These are phyloP conservation scores for Theocolax elegans DNA, from an alignment of 1,140 invertebrate species.

Conservation along the genomic window DNA sequence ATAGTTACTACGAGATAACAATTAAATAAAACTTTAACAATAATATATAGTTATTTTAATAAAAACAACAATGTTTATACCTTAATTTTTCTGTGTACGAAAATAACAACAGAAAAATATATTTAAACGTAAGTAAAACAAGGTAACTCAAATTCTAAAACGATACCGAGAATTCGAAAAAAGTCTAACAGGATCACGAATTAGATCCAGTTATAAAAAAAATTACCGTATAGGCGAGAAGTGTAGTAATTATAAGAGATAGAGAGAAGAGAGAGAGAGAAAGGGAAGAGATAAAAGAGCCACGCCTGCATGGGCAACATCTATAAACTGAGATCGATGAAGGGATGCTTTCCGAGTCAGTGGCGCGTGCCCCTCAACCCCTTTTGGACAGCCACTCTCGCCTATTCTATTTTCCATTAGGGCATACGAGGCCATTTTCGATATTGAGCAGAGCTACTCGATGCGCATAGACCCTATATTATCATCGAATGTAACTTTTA, in stretches of 20 bases:
- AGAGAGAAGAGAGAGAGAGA: background rate
- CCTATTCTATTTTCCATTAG: slow-evolving; percentile 20
- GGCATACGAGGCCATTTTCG: slow-evolving; percentile 32
- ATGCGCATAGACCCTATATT: too few relatives aligned
- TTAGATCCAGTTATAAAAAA: background rate
- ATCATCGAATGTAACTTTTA: background rate
- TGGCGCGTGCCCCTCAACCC: slow-evolving; percentile 55
- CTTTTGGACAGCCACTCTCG: slow-evolving; percentile 37
- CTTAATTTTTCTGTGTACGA: too few relatives aligned
- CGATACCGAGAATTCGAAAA: too few relatives aligned
- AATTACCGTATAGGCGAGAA: background rate
- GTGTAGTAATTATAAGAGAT: background rate
- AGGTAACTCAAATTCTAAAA: too few relatives aligned
- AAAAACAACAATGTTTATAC: too few relatives aligned
- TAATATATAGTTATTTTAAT: too few relatives aligned
- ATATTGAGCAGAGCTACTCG: background rate
- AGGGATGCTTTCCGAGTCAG: slow-evolving; percentile 60
- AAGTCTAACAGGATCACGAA: too few relatives aligned
- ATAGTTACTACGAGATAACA: too few relatives aligned
- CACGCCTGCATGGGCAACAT: background rate
- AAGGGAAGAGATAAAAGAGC: background rate
- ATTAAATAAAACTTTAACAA: too few relatives aligned
- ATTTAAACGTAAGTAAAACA: too few relatives aligned
- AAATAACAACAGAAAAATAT: too few relatives aligned
- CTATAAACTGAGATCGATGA: slow-evolving; percentile 45